Conservation (phyloP, 2,113 vertebrate species). For the Spea multiplicata region DNA sequence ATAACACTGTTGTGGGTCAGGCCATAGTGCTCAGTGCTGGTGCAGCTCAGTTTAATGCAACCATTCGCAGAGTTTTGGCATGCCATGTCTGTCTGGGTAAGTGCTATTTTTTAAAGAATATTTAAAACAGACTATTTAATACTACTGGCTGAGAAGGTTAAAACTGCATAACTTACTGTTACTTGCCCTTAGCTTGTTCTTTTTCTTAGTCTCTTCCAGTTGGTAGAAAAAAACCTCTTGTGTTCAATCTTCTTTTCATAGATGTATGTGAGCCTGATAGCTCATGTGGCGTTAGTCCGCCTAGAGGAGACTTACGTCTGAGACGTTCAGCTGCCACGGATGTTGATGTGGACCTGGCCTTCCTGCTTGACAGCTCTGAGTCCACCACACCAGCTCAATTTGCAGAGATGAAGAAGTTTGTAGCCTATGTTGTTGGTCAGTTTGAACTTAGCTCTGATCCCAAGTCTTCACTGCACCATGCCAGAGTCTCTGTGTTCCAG, state of each 20-base stretch:
- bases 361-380: slow-evolving; percentile 86
- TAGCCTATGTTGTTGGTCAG: slow-evolving; percentile 75
- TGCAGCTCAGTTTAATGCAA: slow-evolving; percentile 66
- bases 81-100: slow-evolving; percentile 93
- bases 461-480: slow-evolving; percentile 70
- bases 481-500: slow-evolving; percentile 83
- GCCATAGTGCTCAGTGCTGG: slow-evolving; percentile 72
- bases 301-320: slow-evolving; percentile 69
- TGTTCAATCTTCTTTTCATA: slow-evolving; percentile 56
- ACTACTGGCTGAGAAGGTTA: background rate
- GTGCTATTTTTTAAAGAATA: slow-evolving; percentile 19
- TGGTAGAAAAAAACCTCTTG: background rate
- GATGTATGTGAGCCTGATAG: slow-evolving; percentile 79
- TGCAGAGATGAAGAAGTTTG: slow-evolving; percentile 83
- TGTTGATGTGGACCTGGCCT: slow-evolving; percentile 84
- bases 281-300: slow-evolving; percentile 49
- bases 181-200: too few relatives aligned
- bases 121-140: too few relatives aligned
- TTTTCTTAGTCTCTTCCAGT: too few relatives aligned
- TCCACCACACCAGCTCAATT: slow-evolving; percentile 83
- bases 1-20: slow-evolving; percentile 80
- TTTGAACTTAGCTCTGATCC: slow-evolving; percentile 82
- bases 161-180: too few relatives aligned
- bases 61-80: slow-evolving; percentile 71
- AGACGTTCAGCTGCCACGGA: slow-evolving; percentile 74